These are phyloP conservation scores for Odontamblyopus rebecca DNA, from an alignment of 2,797 vertebrate species.

Conservation along the genomic window DNA sequence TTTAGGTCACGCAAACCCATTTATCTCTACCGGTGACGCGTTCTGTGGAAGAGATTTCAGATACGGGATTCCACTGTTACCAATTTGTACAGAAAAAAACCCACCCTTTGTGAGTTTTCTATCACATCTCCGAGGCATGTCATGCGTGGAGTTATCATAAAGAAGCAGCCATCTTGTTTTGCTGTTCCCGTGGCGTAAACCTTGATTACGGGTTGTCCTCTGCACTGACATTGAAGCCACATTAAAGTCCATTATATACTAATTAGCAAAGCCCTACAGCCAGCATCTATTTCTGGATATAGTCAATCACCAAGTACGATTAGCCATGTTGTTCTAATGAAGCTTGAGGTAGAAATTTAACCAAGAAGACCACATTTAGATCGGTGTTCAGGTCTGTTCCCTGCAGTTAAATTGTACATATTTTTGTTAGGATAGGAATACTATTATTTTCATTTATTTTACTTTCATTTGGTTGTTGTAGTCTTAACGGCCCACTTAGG, in stretches of 20 bases:
- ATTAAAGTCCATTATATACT: conserved; percentile 2
- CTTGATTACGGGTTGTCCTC: neutral
- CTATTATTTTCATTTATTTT: no score
- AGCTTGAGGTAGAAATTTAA: neutral
- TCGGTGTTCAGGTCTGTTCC: no score
- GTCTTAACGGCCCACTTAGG: no score
- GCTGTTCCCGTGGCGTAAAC: neutral
- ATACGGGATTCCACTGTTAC: neutral
- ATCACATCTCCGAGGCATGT: neutral
- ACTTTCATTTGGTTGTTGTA: no score
- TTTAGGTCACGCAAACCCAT: neutral
- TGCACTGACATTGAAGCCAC: neutral
- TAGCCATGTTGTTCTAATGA: neutral
- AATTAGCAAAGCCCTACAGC: conserved; percentile 1
- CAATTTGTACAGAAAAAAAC: neutral
- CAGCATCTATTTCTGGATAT: neutral
- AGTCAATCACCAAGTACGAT: neutral
- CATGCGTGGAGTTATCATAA: neutral
- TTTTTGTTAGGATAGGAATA: no score
- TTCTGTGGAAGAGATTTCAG: no score
- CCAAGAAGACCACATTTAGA: neutral
- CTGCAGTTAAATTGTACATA: no score
- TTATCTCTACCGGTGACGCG: neutral
- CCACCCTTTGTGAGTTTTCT: neutral
- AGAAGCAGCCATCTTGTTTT: neutral